phyloP scores from a whole-genome alignment of 2,888 invertebrate genomes.

The Balanococcus diminutus region DNA sequence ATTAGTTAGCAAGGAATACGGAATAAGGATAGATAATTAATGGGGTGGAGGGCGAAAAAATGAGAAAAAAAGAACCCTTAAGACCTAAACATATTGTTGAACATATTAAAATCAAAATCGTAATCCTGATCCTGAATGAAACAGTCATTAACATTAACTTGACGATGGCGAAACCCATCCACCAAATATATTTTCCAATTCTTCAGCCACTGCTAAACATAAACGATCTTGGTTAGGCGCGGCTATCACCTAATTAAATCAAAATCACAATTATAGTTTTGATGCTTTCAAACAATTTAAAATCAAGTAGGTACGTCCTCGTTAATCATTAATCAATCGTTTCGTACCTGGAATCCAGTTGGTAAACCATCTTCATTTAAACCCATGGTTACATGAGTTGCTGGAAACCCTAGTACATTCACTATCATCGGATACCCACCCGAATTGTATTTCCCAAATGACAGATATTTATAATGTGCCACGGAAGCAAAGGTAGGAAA shows the following conservation, averaged over 20 bases:
- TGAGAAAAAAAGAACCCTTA: too few relatives aligned
- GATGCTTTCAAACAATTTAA: too few relatives aligned
- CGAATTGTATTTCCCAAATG: slow-evolving; percentile 79
- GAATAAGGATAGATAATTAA: too few relatives aligned
- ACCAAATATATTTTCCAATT: slow-evolving; percentile 85
- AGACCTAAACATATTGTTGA: too few relatives aligned
- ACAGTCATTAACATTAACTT: too few relatives aligned
- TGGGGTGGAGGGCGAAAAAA: too few relatives aligned
- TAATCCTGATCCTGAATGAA: too few relatives aligned
- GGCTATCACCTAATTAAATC: slow-evolving; percentile 66
- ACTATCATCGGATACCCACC: slow-evolving; percentile 86
- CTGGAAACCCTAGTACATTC: slow-evolving; percentile 85
- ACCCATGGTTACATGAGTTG: slow-evolving; percentile 86
- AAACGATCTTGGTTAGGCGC: slow-evolving; percentile 82
- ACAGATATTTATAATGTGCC: slow-evolving; percentile 88
- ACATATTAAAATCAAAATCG: too few relatives aligned
- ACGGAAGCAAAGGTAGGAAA: slow-evolving; percentile 89
- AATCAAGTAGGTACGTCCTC: too few relatives aligned
- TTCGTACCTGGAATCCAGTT: slow-evolving; percentile 80
- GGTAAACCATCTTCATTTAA: slow-evolving; percentile 82
- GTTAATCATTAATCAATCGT: too few relatives aligned
- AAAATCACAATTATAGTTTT: too few relatives aligned
- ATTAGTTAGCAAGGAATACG: too few relatives aligned
- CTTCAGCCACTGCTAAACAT: slow-evolving; percentile 84
- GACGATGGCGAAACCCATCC: slow-evolving; percentile 80